These are phyloP conservation scores for Escarpia spicata DNA, from an alignment of 2,888 invertebrate species.

Conservation along the genomic window DNA sequence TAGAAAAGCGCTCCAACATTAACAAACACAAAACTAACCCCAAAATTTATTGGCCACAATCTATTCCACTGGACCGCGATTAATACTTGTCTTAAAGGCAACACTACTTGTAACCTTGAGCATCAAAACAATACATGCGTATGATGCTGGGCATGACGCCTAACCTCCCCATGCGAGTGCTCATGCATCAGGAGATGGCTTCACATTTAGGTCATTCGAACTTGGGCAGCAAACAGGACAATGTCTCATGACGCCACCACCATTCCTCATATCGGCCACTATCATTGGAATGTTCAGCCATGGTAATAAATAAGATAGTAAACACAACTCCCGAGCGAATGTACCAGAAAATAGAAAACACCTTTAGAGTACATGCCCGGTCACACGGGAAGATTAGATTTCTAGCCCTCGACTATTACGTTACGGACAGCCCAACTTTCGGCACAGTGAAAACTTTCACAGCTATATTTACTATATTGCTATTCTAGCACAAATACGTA, in stretches of 20 bases:
- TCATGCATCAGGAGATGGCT: not conserved
- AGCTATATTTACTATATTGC: not conserved
- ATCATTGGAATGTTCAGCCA: conserved; percentile 4
- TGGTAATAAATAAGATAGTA: conserved; percentile 12
- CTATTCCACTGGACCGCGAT: not conserved
- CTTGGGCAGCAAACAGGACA: not conserved
- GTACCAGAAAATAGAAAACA: conserved; percentile 1
- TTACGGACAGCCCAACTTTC: not conserved
- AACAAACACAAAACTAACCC: not conserved
- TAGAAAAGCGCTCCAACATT: not conserved
- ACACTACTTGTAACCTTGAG: conserved; percentile 8
- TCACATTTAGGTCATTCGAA: not conserved
- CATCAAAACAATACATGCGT: not conserved
- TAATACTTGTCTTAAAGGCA: conserved; percentile 1
- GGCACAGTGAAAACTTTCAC: not conserved
- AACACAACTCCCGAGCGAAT: not conserved
- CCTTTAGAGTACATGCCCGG: not conserved
- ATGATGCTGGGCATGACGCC: not conserved
- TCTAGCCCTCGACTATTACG: not conserved
- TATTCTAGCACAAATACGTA: not conserved
- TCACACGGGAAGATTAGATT: not conserved
- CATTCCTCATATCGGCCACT: not conserved
- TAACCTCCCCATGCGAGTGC: not conserved
- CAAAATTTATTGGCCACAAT: not conserved
- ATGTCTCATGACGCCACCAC: not conserved